These are phyloP conservation scores for Sycophila texana DNA, from an alignment of 2,888 invertebrate species.

Conservation along the genomic window DNA sequence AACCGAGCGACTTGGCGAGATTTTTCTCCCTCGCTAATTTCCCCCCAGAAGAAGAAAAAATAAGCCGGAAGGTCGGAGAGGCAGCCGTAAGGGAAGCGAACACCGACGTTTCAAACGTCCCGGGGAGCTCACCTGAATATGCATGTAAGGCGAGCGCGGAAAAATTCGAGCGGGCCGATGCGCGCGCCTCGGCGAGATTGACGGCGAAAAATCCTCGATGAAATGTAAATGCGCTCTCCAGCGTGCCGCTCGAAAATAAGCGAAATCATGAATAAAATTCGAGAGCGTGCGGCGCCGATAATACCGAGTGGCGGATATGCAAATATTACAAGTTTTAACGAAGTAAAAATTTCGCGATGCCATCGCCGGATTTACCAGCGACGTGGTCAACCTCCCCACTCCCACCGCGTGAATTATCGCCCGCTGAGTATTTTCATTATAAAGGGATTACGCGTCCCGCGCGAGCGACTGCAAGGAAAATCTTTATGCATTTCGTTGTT, in stretches of 20 bases:
- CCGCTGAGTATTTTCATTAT: conserved; percentile 34
- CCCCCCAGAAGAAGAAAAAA: conserved; percentile 2
- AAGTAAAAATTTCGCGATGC: conserved; percentile 15
- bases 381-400: neutral
- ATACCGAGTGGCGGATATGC: conserved; percentile 38
- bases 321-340: conserved; percentile 43
- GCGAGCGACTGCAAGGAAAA: neutral
- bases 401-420: conserved; percentile 7
- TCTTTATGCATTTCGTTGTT: neutral
- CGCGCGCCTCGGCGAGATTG: conserved; percentile 14
- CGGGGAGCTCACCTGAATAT: conserved; percentile 22
- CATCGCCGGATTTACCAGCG: conserved; percentile 2
- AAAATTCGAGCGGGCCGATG: neutral
- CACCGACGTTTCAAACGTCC: conserved; percentile 12
- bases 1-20: conserved; percentile 16
- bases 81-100: neutral
- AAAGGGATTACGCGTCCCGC: neutral
- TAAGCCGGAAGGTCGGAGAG: neutral
- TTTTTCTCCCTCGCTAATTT: conserved; percentile 37
- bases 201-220: conserved; percentile 35
- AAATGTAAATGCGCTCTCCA: conserved; percentile 22
- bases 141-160: conserved; percentile 16
- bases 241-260: conserved; percentile 11
- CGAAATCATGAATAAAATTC: conserved; percentile 38
- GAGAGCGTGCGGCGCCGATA: neutral